Evolutionary conservation across 2,113 vertebrate genomes (phyloP).

Genomic region (Gymnorhina tibicen): DNA sequence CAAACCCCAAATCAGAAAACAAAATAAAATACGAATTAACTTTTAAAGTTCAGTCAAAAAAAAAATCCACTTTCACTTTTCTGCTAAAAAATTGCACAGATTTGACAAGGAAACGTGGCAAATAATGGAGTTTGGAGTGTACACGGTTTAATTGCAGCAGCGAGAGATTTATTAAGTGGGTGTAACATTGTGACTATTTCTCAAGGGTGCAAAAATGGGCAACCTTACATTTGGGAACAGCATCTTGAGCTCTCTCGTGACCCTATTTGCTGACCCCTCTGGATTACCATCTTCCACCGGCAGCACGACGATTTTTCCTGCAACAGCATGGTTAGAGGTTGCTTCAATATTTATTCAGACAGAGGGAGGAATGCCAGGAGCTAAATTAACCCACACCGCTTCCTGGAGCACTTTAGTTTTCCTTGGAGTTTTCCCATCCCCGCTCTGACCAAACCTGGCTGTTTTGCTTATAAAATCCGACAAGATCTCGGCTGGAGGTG

Average conservation of each 20-base stretch:
- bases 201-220: background rate
- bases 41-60: background rate
- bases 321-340: background rate
- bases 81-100: background rate
- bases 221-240: background rate
- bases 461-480: background rate
- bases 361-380: background rate
- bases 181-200: background rate
- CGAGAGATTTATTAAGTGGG: background rate
- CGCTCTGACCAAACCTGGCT: background rate
- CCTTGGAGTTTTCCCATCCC: constrained; percentile 31
- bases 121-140: background rate
- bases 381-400: background rate
- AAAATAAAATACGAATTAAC: background rate
- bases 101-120: background rate
- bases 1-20: background rate
- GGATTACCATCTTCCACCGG: background rate
- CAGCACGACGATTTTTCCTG: background rate
- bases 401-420: constrained; percentile 15
- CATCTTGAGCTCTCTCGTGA: background rate
- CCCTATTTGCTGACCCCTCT: background rate
- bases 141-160: background rate
- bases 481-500: background rate
- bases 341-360: constrained; percentile 33
- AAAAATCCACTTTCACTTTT: background rate